Evolutionary conservation across 1,140 invertebrate genomes (phyloP).

Genomic region (Oreohelix idahoensis): DNA sequence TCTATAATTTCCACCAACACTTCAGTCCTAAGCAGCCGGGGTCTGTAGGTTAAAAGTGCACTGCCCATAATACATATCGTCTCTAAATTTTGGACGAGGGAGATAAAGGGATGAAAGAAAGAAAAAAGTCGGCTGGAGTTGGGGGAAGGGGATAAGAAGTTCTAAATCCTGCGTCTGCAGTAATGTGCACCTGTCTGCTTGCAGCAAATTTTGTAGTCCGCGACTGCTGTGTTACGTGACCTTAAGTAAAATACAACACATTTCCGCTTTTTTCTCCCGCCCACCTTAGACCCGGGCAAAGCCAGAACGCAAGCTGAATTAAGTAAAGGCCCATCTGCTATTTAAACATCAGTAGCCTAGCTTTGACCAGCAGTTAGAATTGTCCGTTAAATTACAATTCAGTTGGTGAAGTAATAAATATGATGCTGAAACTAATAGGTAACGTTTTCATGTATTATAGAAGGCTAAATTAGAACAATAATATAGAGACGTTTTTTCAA

Average conservation of each 20-base stretch:
- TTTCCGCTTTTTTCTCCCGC: neutral
- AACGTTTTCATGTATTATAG: no score
- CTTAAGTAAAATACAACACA: neutral
- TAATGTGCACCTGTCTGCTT: neutral
- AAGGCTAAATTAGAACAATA: no score
- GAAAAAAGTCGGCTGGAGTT: no score
- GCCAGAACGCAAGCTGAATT: no score
- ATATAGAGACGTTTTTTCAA: no score
- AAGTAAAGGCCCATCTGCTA: neutral
- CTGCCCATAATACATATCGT: no score
- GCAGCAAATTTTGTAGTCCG: neutral
- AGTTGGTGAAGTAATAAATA: neutral
- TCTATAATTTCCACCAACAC: no score
- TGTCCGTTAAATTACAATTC: neutral
- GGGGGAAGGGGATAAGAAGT: no score
- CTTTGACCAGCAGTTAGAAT: neutral
- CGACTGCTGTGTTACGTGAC: neutral
- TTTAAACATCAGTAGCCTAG: neutral
- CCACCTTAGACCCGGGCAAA: neutral
- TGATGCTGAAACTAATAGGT: neutral
- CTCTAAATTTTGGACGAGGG: no score
- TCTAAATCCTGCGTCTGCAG: neutral
- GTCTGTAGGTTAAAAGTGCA: no score
- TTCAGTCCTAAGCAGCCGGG: no score
- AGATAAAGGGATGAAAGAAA: no score